Base-by-base conservation (phyloP, 2,888 invertebrate species). In the Trypoxylon attenuatum region DNA sequence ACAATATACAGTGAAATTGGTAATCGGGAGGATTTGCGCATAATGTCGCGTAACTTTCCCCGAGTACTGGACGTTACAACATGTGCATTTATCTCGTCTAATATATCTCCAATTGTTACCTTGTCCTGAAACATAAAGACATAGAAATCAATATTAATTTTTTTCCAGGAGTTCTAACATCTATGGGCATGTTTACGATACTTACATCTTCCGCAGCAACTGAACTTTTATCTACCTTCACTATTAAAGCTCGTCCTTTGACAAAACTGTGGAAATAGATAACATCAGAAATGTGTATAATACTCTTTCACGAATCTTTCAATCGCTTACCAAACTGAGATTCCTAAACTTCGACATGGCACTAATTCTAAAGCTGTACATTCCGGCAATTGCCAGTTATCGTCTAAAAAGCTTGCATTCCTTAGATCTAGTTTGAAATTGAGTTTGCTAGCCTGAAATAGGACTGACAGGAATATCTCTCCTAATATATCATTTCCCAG, bases 151-250 rank as follows among this genome's bases (percentile, higher is more conserved):
- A 51, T 52, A 71, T 15, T 16, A 46, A 23, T 47, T 52, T 10
- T n/a, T n/a, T n/a, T n/a, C n/a, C n/a, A n/a, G n/a, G n/a, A n/a
- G n/a, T n/a, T n/a, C n/a, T n/a, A n/a, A n/a, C n/a, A n/a, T n/a
- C n/a, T n/a, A n/a, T n/a, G n/a, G n/a, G n/a, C n/a, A n/a, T n/a
- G n/a, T n/a, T n/a, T n/a, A n/a, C n/a, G 22, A 25, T 60, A 85
- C 89, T 89, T 88, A 92, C 92, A 85, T 90, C 89, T 87, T 92
- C 92, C 42, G 90, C 90, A 53, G 90, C 90, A 10, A 92, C 90
- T 68, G 92, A 90, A 77, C 90, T 89, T 39, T 89, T 87, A 70
- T 90, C 88, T 25, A 92, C 88, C 47, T 88, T 87, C 6, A 90
- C 88, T 58, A 92, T 90, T 22, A 92, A 84, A 15, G 91, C 90